A percentile compares a stretch with the other conserved stretches of the same genome.
Evolutionary conservation across 2,888 invertebrate genomes (phyloP).

Genomic region (Crocallis elinguaria): DNA sequence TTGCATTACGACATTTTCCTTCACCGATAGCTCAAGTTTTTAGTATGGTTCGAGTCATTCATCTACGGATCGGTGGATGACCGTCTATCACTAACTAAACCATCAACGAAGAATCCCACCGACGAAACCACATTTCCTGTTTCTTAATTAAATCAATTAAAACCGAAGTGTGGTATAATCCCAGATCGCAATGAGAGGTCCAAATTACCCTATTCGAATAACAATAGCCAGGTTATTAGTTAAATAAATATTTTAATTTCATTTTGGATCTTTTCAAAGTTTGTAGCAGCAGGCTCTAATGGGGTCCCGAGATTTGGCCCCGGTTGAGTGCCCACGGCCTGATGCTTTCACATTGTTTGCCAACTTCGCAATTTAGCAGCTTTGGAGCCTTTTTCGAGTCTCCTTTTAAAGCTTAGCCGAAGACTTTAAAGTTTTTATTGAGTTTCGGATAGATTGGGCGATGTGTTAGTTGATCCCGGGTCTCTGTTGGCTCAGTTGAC

Average conservation of each 20-base stretch:
- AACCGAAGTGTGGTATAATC: no score
- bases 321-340: constrained; percentile 25
- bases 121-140: no score
- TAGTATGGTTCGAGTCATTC: no score
- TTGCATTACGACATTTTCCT: no score
- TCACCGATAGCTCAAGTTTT: no score
- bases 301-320: constrained; percentile 20
- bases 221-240: constrained; percentile 33
- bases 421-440: constrained; percentile 30
- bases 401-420: constrained; percentile 17
- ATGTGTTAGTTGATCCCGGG: constrained; percentile 18
- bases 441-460: constrained; percentile 11
- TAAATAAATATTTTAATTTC: constrained; percentile 37
- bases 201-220: constrained; percentile 6
- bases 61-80: no score
- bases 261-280: constrained; percentile 31
- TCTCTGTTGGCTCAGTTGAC: no score
- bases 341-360: constrained; percentile 31
- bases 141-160: no score
- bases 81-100: no score
- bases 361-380: constrained; percentile 33
- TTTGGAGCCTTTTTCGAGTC: constrained; percentile 13
- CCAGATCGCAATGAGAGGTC: no score
- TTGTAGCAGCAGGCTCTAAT: constrained; percentile 13
- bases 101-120: no score